These are phyloP conservation scores for Drosophila atroscutellata DNA, from an alignment of 2,888 invertebrate species.

Conservation along the genomic window DNA sequence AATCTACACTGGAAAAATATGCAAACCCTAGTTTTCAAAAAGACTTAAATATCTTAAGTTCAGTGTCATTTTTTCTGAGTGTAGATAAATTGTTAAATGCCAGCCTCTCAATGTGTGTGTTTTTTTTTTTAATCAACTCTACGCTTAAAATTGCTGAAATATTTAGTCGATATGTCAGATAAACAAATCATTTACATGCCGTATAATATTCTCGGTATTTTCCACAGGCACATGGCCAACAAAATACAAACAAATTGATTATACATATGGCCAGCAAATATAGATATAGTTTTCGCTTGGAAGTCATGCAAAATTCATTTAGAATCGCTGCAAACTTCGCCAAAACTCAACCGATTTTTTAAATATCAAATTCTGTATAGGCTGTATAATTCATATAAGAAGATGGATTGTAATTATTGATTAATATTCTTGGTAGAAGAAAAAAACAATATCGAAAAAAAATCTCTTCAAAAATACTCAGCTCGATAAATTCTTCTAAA, in stretches of 20 bases:
- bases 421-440: not conserved
- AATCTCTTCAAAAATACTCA: not conserved
- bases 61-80: not conserved
- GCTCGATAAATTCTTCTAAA: slow-evolving; percentile 43
- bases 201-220: slow-evolving; percentile 51
- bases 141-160: slow-evolving; percentile 14
- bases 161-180: slow-evolving; percentile 4
- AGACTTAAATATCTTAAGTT: not conserved
- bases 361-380: not conserved
- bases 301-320: not conserved
- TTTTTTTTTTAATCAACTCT: not conserved
- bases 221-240: slow-evolving; percentile 25
- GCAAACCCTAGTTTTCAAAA: not conserved
- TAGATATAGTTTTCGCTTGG: not conserved
- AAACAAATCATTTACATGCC: slow-evolving; percentile 60
- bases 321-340: not conserved
- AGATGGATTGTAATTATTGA: not conserved
- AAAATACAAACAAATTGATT: slow-evolving; percentile 7
- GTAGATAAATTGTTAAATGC: slow-evolving; percentile 12
- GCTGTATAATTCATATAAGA: not conserved
- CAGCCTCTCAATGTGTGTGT: slow-evolving; percentile 4
- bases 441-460: not conserved
- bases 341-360: not conserved
- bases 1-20: fast-evolving
- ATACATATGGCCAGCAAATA: not conserved